Evolutionary conservation across 2,888 invertebrate species (phyloP).

Genomic region (Marronus borbonicus): DNA sequence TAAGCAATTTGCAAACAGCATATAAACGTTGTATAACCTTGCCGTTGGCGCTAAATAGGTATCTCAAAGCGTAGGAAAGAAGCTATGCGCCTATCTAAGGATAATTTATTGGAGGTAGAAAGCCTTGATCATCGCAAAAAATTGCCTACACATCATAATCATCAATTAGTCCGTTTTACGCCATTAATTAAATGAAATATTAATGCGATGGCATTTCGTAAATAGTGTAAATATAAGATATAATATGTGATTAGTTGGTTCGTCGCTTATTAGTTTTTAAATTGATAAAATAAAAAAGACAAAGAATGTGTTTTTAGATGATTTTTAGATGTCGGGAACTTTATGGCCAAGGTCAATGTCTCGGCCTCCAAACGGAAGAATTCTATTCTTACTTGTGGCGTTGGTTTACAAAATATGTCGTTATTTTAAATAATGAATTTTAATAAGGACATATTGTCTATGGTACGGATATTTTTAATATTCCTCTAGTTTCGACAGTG

Average conservation of each 20-base stretch:
- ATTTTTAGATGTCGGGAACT: slow-evolving; percentile 25
- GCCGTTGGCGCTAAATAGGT: slow-evolving; percentile 25
- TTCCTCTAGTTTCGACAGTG: too few species aligned
- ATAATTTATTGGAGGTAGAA: slow-evolving; percentile 30
- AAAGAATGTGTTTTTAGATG: not conserved
- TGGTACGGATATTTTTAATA: not conserved
- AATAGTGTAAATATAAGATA: slow-evolving; percentile 14
- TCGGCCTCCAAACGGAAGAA: slow-evolving; percentile 20
- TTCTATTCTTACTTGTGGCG: slow-evolving; percentile 21
- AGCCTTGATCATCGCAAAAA: slow-evolving; percentile 37
- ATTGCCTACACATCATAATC: slow-evolving; percentile 13
- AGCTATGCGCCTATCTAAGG: slow-evolving; percentile 21
- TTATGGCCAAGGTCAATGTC: slow-evolving; percentile 41
- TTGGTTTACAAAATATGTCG: not conserved
- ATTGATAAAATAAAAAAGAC: not conserved
- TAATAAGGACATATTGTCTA: not conserved
- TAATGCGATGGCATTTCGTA: slow-evolving; percentile 7
- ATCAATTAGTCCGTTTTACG: slow-evolving; percentile 17
- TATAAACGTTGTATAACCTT: slow-evolving; percentile 26
- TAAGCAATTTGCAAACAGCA: not conserved
- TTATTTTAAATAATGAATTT: slow-evolving; percentile 18
- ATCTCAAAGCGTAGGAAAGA: slow-evolving; percentile 17
- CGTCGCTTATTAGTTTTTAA: slow-evolving; percentile 8
- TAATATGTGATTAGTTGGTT: not conserved
- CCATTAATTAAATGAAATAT: slow-evolving; percentile 33